Evolutionary conservation across 2,888 invertebrate species (phyloP).

Genomic region (Agrotis exclamationis): DNA sequence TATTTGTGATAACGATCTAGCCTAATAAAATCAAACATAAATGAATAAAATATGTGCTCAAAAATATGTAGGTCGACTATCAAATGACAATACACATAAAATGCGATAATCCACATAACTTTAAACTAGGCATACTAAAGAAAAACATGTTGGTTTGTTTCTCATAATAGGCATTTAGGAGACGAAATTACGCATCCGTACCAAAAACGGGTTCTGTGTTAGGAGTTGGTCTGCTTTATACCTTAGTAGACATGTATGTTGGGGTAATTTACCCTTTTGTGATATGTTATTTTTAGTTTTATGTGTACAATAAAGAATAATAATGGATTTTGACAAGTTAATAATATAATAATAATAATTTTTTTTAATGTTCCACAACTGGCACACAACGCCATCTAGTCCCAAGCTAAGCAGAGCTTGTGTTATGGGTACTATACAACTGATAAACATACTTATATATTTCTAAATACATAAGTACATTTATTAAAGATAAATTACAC

Average conservation of each 20-base stretch:
- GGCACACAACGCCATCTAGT: too few relatives aligned
- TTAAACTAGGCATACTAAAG: background rate
- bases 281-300: too few relatives aligned
- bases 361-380: too few relatives aligned
- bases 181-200: constrained; percentile 2
- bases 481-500: too few relatives aligned
- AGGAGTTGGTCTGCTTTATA: background rate
- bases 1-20: background rate
- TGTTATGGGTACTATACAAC: too few relatives aligned
- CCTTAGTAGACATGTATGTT: background rate
- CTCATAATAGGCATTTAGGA: background rate
- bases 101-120: background rate
- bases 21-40: constrained; percentile 3
- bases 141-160: background rate
- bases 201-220: constrained; percentile 1
- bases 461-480: too few relatives aligned
- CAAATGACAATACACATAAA: constrained; percentile 5
- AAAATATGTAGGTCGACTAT: constrained; percentile 4
- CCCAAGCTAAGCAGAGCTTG: too few relatives aligned
- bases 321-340: too few relatives aligned
- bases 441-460: too few relatives aligned
- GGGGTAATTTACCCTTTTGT: too few relatives aligned
- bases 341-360: too few relatives aligned
- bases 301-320: too few relatives aligned
- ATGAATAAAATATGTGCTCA: constrained; percentile 5